Conservation (phyloP, 1,140 invertebrate species). For the Chironomus tepperi region DNA sequence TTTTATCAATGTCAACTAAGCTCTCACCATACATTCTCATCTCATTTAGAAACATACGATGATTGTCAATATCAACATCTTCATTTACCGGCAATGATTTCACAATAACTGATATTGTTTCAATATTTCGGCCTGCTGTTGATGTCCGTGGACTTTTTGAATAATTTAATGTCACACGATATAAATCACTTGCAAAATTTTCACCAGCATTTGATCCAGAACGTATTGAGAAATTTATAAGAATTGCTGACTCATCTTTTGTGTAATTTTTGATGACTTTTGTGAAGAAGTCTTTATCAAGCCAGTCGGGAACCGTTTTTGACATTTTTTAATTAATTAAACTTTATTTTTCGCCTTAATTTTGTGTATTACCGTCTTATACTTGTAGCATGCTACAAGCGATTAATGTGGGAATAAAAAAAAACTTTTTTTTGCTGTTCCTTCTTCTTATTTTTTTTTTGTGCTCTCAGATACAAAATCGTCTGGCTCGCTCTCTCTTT, state of each 20-base stretch:
- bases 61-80: not conserved
- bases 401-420: too few species aligned
- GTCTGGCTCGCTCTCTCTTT: too few species aligned
- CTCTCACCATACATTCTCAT: conserved; percentile 6
- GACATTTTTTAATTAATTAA: conserved; percentile 7
- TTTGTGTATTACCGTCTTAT: too few species aligned
- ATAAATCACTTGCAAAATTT: not conserved
- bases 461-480: too few species aligned
- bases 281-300: not conserved
- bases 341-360: not conserved
- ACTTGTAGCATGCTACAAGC: too few species aligned
- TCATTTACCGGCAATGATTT: not conserved
- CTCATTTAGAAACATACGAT: conserved; percentile 6
- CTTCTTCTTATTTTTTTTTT: too few species aligned
- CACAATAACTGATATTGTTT: not conserved
- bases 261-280: not conserved
- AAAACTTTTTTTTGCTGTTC: too few species aligned
- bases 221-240: not conserved
- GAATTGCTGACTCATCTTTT: not conserved
- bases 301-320: not conserved
- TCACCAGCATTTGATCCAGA: not conserved
- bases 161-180: not conserved
- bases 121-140: not conserved
- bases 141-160: not conserved
- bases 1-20: not conserved